phyloP scores from a whole-genome alignment of 2,113 vertebrate genomes.

The Sander vitreus region DNA sequence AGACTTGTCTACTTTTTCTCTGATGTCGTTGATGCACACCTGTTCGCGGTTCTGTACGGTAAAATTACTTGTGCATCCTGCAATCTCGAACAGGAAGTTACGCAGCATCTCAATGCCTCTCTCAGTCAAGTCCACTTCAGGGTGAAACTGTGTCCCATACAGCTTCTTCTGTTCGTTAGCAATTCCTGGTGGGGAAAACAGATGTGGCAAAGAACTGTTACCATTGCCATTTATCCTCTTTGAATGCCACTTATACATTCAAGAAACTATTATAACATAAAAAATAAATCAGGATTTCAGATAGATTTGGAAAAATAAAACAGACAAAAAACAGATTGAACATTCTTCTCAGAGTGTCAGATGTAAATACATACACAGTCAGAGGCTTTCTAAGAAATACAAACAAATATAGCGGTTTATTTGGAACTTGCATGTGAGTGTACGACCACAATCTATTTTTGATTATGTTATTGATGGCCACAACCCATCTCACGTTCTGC shows the following conservation, averaged over 20 bases:
- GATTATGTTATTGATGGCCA: not conserved
- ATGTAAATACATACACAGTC: not conserved
- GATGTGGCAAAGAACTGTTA: not conserved
- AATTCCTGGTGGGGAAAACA: conserved; percentile 85
- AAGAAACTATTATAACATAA: not conserved
- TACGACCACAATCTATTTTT: conserved; percentile 4
- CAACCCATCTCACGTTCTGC: not conserved
- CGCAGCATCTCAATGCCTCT: conserved; percentile 94
- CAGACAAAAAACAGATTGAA: not conserved
- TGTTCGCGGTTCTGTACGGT: conserved; percentile 94
- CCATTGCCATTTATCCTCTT: no score
- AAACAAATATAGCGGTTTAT: not conserved
- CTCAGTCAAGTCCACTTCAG: conserved; percentile 97
- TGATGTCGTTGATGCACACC: conserved; percentile 92
- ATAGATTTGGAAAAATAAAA: not conserved
- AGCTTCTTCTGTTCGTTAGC: conserved; percentile 98
- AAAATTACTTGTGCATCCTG: conserved; percentile 94
- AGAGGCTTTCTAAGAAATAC: not conserved
- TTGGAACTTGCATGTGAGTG: not conserved
- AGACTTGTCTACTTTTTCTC: conserved; percentile 91
- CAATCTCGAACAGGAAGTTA: conserved; percentile 96
- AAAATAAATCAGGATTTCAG: accelerated
- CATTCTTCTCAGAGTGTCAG: not conserved
- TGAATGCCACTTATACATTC: not conserved
- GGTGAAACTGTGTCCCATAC: conserved; percentile 97